Conservation (phyloP, 2,797 vertebrate species). For the Squalus acanthias region DNA sequence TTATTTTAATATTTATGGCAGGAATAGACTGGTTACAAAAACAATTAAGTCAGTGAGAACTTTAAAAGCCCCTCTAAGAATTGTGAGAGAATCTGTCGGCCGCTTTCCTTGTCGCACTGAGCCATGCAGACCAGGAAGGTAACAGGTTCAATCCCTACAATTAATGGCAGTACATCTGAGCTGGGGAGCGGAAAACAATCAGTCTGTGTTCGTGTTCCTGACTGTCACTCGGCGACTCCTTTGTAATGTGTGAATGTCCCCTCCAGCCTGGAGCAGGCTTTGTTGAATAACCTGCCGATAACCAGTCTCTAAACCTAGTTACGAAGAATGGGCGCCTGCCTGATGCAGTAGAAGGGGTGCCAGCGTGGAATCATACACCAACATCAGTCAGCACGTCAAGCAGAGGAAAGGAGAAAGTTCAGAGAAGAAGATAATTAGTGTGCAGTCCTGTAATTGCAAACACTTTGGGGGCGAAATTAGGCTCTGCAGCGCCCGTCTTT, state of each 20-base stretch:
- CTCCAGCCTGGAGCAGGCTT: not conserved
- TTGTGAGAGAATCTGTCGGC: not conserved
- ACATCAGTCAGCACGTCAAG: not conserved
- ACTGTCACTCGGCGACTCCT: not conserved
- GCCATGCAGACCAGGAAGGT: not conserved
- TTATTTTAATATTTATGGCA: not conserved
- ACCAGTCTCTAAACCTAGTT: not conserved
- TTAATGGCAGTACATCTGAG: not conserved
- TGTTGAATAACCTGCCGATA: not conserved
- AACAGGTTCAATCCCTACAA: not conserved
- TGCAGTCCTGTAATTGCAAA: not conserved
- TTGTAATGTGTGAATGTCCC: not conserved
- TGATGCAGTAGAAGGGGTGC: not conserved
- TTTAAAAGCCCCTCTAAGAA: not conserved
- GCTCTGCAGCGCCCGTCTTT: not conserved
- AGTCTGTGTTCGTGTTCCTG: not conserved
- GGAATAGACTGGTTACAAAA: not conserved
- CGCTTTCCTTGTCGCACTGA: not conserved
- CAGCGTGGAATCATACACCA: not conserved
- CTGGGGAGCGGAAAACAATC: not conserved
- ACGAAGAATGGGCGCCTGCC: not conserved
- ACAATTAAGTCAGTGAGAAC: not conserved
- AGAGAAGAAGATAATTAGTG: not conserved
- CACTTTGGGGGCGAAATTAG: not conserved
- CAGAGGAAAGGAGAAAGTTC: not conserved